Percentiles rank a stretch among this genome's conserved stretches.
Evolutionary conservation across 2,113 vertebrate genomes (phyloP).

Genomic region (Plotosus lineatus): DNA sequence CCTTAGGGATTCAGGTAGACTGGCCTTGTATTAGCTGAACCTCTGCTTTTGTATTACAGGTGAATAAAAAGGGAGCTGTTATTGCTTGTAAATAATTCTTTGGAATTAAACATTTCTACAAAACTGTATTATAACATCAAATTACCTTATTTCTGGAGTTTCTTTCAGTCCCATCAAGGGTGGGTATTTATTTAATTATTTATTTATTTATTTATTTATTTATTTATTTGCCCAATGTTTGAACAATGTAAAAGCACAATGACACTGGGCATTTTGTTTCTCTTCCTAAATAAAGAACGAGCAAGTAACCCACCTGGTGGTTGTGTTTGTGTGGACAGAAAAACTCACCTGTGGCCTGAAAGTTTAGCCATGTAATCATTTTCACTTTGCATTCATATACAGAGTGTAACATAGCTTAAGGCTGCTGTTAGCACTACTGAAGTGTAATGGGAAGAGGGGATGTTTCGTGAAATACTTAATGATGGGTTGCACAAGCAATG

Average conservation of each 20-base stretch:
- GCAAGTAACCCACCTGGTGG: constrained; percentile 53
- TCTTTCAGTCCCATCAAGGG: constrained; percentile 42
- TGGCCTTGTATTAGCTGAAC: constrained; percentile 77
- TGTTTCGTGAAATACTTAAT: neutral
- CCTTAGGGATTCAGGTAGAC: constrained; percentile 82
- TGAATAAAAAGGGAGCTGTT: constrained; percentile 55
- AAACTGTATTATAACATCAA: constrained; percentile 69
- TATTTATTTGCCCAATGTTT: constrained; percentile 65
- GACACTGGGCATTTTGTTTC: constrained; percentile 77
- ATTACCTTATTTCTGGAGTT: constrained; percentile 69
- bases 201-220: constrained; percentile 9
- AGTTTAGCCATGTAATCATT: neutral
- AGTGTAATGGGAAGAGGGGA: neutral
- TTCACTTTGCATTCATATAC: neutral
- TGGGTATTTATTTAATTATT: constrained; percentile 35
- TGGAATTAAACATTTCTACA: constrained; percentile 76
- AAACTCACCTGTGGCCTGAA: neutral
- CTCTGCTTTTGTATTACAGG: constrained; percentile 73
- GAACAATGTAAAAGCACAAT: constrained; percentile 83
- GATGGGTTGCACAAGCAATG: neutral
- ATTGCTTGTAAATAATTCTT: constrained; percentile 78
- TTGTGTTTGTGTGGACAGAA: constrained; percentile 44
- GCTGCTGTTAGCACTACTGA: neutral
- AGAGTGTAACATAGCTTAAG: neutral
- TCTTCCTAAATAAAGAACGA: constrained; percentile 80